Evolutionary conservation across 2,888 invertebrate genomes (phyloP).

Genomic region (Hydriomena furcata): DNA sequence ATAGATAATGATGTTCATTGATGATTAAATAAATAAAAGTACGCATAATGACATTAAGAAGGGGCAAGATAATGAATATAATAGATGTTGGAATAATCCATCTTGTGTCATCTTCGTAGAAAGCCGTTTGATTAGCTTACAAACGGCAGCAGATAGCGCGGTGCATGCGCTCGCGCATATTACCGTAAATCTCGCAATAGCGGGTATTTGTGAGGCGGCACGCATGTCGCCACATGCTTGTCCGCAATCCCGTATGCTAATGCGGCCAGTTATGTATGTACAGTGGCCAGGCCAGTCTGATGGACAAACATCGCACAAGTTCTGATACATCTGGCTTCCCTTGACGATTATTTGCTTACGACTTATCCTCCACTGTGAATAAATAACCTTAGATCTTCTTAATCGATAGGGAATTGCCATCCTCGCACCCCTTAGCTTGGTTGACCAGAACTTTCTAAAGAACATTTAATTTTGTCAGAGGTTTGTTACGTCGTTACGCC

Average conservation of each 20-base stretch:
- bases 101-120: constrained; percentile 1
- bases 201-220: constrained; percentile 2
- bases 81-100: too few relatives aligned
- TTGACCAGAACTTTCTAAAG: too few relatives aligned
- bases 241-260: constrained; percentile 24
- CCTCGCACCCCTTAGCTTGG: too few relatives aligned
- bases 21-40: too few relatives aligned
- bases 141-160: not conserved
- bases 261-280: not conserved
- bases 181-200: constrained; percentile 9
- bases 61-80: too few relatives aligned
- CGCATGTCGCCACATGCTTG: constrained; percentile 19
- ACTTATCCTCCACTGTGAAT: too few relatives aligned
- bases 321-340: constrained; percentile 2
- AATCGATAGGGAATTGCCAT: too few relatives aligned
- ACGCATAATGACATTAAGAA: too few relatives aligned
- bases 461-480: too few relatives aligned
- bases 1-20: too few relatives aligned
- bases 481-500: too few relatives aligned
- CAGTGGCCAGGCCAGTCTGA: not conserved
- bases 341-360: not conserved
- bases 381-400: too few relatives aligned
- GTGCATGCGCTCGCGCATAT: constrained; percentile 8
- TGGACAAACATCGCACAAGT: not conserved
- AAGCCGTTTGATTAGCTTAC: constrained; percentile 11